Evolutionary conservation across 2,888 invertebrate genomes (phyloP).

Genomic region (Tuta absoluta): DNA sequence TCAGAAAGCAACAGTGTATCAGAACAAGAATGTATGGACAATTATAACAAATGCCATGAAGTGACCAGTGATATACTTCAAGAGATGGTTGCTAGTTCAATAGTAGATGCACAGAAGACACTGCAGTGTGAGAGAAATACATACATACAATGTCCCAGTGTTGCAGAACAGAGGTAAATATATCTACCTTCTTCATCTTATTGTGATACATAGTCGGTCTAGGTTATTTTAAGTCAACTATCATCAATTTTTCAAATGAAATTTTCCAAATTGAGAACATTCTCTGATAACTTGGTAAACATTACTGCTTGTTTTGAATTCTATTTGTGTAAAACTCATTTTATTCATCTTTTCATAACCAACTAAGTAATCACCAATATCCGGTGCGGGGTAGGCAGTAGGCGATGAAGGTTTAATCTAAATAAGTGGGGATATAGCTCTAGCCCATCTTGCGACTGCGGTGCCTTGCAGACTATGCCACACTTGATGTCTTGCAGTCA

Average conservation of each 20-base stretch:
- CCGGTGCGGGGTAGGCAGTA: not conserved
- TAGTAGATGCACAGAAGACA: conserved; percentile 46
- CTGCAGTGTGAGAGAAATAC: conserved; percentile 43
- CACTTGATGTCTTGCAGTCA: too few relatives aligned
- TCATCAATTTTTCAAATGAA: too few relatives aligned
- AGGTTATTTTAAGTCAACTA: too few relatives aligned
- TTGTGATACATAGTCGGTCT: not conserved
- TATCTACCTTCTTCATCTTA: not conserved
- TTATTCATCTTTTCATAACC: too few relatives aligned
- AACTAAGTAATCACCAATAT: too few relatives aligned
- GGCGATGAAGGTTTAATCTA: not conserved
- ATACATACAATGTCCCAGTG: conserved; percentile 51
- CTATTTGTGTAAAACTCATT: too few relatives aligned
- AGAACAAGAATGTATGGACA: conserved; percentile 58
- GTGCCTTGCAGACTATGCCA: too few relatives aligned
- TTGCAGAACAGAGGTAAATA: conserved; percentile 57
- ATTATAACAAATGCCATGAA: conserved; percentile 50
- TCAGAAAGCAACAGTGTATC: conserved; percentile 61
- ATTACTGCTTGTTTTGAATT: not conserved
- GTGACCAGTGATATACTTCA: conserved; percentile 54
- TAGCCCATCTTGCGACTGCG: too few relatives aligned
- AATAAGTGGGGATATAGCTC: too few relatives aligned
- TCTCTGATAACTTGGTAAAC: conserved; percentile 5
- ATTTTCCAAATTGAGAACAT: not conserved
- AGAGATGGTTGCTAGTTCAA: conserved; percentile 47